Evolutionary conservation across 2,888 invertebrate species (phyloP).

Genomic region (Erannis defoliaria): DNA sequence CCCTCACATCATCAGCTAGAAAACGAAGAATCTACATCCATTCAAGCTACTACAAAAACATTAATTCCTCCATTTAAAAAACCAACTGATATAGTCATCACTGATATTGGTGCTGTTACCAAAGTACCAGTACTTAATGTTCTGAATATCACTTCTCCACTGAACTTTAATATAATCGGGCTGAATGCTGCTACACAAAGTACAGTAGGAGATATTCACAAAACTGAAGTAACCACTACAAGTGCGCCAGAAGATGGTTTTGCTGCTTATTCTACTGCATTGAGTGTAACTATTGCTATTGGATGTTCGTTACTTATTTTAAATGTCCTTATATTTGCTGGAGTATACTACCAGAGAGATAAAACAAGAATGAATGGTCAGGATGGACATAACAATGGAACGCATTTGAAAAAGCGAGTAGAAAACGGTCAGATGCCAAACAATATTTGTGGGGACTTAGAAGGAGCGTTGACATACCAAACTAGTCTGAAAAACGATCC

Average conservation of each 20-base stretch:
- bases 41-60: slow-evolving; percentile 85
- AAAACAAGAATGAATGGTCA: slow-evolving; percentile 91
- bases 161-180: slow-evolving; percentile 77
- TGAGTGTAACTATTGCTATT: slow-evolving; percentile 97
- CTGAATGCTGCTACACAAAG: slow-evolving; percentile 73
- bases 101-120: slow-evolving; percentile 75
- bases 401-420: slow-evolving; percentile 89
- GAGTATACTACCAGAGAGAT: slow-evolving; percentile 96
- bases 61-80: slow-evolving; percentile 85
- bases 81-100: slow-evolving; percentile 80
- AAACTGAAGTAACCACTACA: slow-evolving; percentile 79
- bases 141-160: slow-evolving; percentile 75
- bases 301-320: slow-evolving; percentile 96
- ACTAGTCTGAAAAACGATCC: slow-evolving; percentile 89
- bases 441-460: slow-evolving; percentile 94
- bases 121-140: slow-evolving; percentile 73
- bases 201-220: slow-evolving; percentile 68
- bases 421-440: slow-evolving; percentile 96
- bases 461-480: slow-evolving; percentile 84
- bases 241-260: slow-evolving; percentile 94
- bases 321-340: slow-evolving; percentile 97
- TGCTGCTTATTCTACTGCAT: slow-evolving; percentile 95
- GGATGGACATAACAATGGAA: slow-evolving; percentile 82
- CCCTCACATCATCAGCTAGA: slow-evolving; percentile 94
- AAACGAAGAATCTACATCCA: slow-evolving; percentile 88